Evolutionary conservation across 2,113 vertebrate species (phyloP), one percentile per base, ranked within the genome.

Genomic region (Marmota flaviventris): DNA sequence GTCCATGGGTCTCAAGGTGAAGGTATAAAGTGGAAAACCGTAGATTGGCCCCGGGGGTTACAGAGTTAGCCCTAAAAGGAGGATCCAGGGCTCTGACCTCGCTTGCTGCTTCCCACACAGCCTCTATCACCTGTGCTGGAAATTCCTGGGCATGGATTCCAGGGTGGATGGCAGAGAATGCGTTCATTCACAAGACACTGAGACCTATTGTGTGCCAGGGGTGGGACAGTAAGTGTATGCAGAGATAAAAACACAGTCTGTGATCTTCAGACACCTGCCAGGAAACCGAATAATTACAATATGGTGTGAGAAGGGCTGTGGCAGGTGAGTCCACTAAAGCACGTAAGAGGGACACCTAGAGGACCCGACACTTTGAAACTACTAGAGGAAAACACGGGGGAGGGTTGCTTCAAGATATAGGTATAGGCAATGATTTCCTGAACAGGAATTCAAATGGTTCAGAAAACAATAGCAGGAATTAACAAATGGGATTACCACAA

Each of bases 91-190:
- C 18, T 56, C 42, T 29, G 24, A 13, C n/a, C 45, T 53, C 8
- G 0, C 0, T 13, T 12, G 45, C 2, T 10, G 22, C 63, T 85
- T 63, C 73, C 2, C 2, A 1, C 42, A 6, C 11, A 6, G 45
- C 63, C 18, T 37, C 24, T 0, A 27, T 56, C 27, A 2, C 56
- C 61, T n/a, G 3, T 4, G 27, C 27, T 42, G 85, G 79, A 77
- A 89, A 22, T n/a, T n/a, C 53, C 67, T 75, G 27, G 24, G n/a
- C 18, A 42, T 70, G 20, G 6, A 27, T 9, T n/a, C 86, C 34
- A 37, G 56, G 11, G n/a, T 25, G 86, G 69, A 45, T 63, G 56
- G 83, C 39, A 45, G 32, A 29, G 18, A 45, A 7, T 2, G 1
- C 18, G 2, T 34, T 58, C 58, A 39, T 39, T 82, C 32, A 58